phyloP scores from a whole-genome alignment of 1,140 invertebrate species.

The Mizuhopecten yessoensis region DNA sequence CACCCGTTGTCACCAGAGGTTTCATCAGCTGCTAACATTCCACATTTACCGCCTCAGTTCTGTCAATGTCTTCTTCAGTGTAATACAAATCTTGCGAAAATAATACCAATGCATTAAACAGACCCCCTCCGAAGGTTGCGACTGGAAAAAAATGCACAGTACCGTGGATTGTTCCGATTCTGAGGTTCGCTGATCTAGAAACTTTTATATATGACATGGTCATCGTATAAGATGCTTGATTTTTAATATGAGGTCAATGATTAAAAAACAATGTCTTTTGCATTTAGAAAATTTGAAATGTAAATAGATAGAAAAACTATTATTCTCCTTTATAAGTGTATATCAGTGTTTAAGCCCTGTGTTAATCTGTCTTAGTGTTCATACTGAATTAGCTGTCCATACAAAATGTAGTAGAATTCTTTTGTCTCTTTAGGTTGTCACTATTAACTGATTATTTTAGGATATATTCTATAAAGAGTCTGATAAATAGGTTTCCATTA shows the following conservation, averaged over 20 bases:
- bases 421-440: too few species aligned
- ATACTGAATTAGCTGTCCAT: too few species aligned
- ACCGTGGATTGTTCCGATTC: background rate
- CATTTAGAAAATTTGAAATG: background rate
- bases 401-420: too few species aligned
- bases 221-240: background rate
- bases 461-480: too few species aligned
- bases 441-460: too few species aligned
- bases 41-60: background rate
- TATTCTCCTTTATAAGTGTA: background rate
- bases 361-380: background rate
- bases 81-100: background rate
- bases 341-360: too few species aligned
- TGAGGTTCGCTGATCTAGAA: background rate
- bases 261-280: background rate
- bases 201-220: background rate
- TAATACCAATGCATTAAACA: background rate
- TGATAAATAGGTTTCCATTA: too few species aligned
- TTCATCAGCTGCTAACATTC: constrained; percentile 25
- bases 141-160: background rate
- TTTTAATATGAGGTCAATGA: background rate
- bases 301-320: background rate
- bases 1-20: background rate
- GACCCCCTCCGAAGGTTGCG: background rate
- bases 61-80: background rate